Evolutionary conservation across 2,113 vertebrate genomes (phyloP), one percentile per base, ranked within the genome.

Genomic region (Elephantulus edwardii): DNA sequence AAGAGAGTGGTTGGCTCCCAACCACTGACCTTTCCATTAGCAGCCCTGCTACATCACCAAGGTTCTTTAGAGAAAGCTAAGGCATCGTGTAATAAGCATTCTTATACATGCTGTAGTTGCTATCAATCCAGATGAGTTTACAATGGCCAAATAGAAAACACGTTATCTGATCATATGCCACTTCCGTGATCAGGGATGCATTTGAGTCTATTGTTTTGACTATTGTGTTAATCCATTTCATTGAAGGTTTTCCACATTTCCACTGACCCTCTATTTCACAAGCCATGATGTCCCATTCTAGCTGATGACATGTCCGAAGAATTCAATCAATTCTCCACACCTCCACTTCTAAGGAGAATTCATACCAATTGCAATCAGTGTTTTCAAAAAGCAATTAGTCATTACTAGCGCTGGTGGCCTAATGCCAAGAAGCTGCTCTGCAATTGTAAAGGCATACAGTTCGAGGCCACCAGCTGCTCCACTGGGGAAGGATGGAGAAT

Each of bases 361-460:
- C 66, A 13, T 68, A 19, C 38, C 58, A n/a, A 68, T 28, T 54
- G 40, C 17, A 52, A 89, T 72, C n/a, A 86, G 50, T n/a, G 64
- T 24, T 86, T 90, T 86, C 44, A 30, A 88, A 82, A 91, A 84
- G 38, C 50, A 76, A 46, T n/a, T n/a, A n/a, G n/a, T n/a, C n/a
- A n/a, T n/a, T n/a, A n/a, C n/a, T n/a, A n/a, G n/a, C n/a, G n/a
- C n/a, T 10, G 8, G 48, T 50, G 58, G 58, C 9, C 16, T 10
- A 50, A 16, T 50, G 48, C 24, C 58, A 60, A 4, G 6, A 26
- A 60, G 26, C 28, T 5, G 3, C 6, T 60, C 26, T 22, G 3
- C 22, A 60, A 20, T 60, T 24, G 9, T 60, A 26, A 24, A 19
- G 16, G 54, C 22, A 20, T 19, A 56, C 54, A 19, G 8, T 56